Evolutionary conservation across 2,888 invertebrate species (phyloP).

Genomic region (Drymonia ruficornis): DNA sequence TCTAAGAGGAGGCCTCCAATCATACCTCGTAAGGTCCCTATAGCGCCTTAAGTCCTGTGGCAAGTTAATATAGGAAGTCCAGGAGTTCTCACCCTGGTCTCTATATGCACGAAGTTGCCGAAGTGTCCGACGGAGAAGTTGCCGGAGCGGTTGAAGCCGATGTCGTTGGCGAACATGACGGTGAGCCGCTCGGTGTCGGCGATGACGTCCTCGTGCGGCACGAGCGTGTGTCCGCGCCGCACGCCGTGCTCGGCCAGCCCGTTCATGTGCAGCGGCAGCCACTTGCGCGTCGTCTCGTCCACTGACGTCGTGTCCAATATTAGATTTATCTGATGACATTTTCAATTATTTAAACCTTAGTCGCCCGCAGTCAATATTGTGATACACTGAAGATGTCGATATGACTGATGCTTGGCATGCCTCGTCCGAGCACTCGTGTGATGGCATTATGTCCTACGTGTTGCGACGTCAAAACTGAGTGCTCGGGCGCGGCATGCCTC

Average conservation of each 20-base stretch:
- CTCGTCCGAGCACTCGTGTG: too few relatives aligned
- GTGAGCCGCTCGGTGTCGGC: constrained; percentile 91
- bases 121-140: constrained; percentile 90
- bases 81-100: constrained; percentile 84
- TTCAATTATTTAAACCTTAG: too few relatives aligned
- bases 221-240: constrained; percentile 70
- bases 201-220: constrained; percentile 91
- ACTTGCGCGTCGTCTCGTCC: constrained; percentile 85
- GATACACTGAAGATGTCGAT: too few relatives aligned
- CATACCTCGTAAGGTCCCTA: too few relatives aligned
- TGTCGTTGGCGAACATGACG: constrained; percentile 83
- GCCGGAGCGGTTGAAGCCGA: constrained; percentile 86
- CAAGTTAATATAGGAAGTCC: background rate
- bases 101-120: constrained; percentile 87
- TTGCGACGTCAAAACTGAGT: too few relatives aligned
- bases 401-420: too few relatives aligned
- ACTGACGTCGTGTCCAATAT: constrained; percentile 88
- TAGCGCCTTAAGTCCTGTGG: too few relatives aligned
- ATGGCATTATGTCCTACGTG: too few relatives aligned
- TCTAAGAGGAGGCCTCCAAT: too few relatives aligned
- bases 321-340: constrained; percentile 86
- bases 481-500: too few relatives aligned
- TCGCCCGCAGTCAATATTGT: too few relatives aligned
- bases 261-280: constrained; percentile 90
- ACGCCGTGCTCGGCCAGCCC: constrained; percentile 91